Conservation (phyloP, 2,888 invertebrate genomes). For the Tinea semifulvella region DNA sequence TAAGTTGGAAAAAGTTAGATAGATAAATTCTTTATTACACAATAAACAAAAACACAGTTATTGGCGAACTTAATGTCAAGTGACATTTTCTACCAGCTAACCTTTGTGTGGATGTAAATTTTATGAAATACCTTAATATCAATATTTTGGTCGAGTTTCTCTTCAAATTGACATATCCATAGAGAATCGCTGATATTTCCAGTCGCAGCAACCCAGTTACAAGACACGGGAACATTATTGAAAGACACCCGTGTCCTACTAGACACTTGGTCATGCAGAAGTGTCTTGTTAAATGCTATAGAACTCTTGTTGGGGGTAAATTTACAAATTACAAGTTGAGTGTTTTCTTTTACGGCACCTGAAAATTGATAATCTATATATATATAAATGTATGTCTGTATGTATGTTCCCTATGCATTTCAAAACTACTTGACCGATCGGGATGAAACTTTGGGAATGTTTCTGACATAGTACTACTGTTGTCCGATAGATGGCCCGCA, state of each 20-base stretch:
- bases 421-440: too few relatives aligned
- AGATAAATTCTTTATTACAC: too few relatives aligned
- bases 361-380: conserved; percentile 18
- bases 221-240: conserved; percentile 30
- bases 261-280: conserved; percentile 30
- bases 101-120: too few relatives aligned
- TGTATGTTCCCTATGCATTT: too few relatives aligned
- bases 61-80: too few relatives aligned
- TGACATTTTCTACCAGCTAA: too few relatives aligned
- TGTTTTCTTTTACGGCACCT: conserved; percentile 53
- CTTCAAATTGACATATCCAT: conserved; percentile 48
- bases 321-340: conserved; percentile 40
- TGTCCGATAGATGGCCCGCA: too few relatives aligned
- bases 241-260: conserved; percentile 33
- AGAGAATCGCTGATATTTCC: conserved; percentile 51
- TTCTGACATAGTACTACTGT: too few relatives aligned
- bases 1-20: too few relatives aligned
- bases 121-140: conserved; percentile 50
- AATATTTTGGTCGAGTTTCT: conserved; percentile 26
- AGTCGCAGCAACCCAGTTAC: conserved; percentile 50
- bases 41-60: too few relatives aligned
- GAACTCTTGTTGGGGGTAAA: conserved; percentile 40
- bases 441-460: not conserved
- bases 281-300: conserved; percentile 47
- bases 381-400: too few relatives aligned